phyloP scores from a whole-genome alignment of 2,888 invertebrate species.

The Oconnorella tubifera region DNA sequence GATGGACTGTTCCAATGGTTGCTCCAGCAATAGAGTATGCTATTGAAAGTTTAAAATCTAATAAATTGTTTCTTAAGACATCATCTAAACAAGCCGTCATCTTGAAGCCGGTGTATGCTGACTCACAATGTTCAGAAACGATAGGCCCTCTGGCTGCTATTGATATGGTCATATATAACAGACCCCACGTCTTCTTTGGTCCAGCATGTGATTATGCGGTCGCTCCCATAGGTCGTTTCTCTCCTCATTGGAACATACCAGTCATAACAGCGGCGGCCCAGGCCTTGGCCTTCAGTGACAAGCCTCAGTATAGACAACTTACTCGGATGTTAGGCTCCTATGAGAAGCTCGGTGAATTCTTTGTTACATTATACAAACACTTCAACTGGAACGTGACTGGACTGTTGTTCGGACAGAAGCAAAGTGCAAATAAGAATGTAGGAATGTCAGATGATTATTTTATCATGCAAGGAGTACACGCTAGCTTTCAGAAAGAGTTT shows the following conservation, averaged over 20 bases:
- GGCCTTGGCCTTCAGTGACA: constrained; percentile 46
- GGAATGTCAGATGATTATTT: constrained; percentile 64
- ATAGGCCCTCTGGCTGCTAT: constrained; percentile 48
- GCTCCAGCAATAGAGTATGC: constrained; percentile 53
- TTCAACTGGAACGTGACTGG: constrained; percentile 46
- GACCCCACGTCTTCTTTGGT: constrained; percentile 50
- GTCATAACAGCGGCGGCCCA: constrained; percentile 68
- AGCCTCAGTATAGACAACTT: constrained; percentile 67
- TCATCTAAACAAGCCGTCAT: not conserved
- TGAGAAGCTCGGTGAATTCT: constrained; percentile 43
- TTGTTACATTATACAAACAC: constrained; percentile 37
- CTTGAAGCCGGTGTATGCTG: constrained; percentile 21
- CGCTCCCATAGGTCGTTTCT: constrained; percentile 81
- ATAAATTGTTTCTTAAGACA: constrained; percentile 15
- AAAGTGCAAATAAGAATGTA: constrained; percentile 14
- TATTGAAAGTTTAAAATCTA: too few relatives aligned
- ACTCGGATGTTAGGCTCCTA: constrained; percentile 59
- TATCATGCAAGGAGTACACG: constrained; percentile 69
- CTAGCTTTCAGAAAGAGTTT: constrained; percentile 57
- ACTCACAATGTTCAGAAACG: constrained; percentile 50
- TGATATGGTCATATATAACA: constrained; percentile 43
- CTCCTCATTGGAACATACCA: constrained; percentile 86
- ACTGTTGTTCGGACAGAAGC: constrained; percentile 42
- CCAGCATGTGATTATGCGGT: constrained; percentile 64
- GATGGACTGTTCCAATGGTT: constrained; percentile 43